Base-by-base conservation (phyloP, 53 echinoderm and acorn worm genomes). In the Glandiceps talaboti region DNA sequence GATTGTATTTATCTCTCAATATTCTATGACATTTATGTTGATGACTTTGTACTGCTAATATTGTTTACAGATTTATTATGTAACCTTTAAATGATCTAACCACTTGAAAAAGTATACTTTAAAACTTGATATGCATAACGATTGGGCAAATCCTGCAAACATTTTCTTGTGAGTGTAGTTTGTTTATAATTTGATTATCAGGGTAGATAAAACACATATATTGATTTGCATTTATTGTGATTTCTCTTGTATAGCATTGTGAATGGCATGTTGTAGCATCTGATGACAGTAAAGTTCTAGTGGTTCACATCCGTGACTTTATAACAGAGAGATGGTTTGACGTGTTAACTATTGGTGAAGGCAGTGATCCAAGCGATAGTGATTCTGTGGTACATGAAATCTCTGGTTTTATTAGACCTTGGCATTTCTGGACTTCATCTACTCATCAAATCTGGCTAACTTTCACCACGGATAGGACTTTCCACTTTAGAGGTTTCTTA, bases 221-320 rank as follows among this genome's bases (percentile, higher is more conserved):
- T n/a, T n/a, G n/a, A n/a, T n/a, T n/a, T n/a, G n/a, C n/a, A n/a
- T n/a, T n/a, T n/a, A n/a, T n/a, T n/a, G 20, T 45, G 6, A 45
- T 45, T 12, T 45, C 64, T 45, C 20, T 45, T 45, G 6, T 45
- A 20, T 20, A 45, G 32, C 74, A 81, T 76, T 94, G 94, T 75
- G 82, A 90, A 45, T 92, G 86, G 85, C 20, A 45, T 45, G 81
- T 88, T 83, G 74, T 92, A 26, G 73, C 30, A 29, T 89, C 89
- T n/a, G 31, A 78, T 25, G 77, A 32, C 1, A 33, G 45, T 74
- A 89, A 86, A 74, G 64, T 31, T 0, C 77, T 89, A 26, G 79
- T 75, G 78, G 74, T 86, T 74, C 74, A 80, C 76, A 30, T 89
- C 77, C 31, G 45, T 30, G 82, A 75, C 81, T 86, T 89, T 30